Conservation (phyloP, 1,140 invertebrate genomes). For the Ips nitidus region DNA sequence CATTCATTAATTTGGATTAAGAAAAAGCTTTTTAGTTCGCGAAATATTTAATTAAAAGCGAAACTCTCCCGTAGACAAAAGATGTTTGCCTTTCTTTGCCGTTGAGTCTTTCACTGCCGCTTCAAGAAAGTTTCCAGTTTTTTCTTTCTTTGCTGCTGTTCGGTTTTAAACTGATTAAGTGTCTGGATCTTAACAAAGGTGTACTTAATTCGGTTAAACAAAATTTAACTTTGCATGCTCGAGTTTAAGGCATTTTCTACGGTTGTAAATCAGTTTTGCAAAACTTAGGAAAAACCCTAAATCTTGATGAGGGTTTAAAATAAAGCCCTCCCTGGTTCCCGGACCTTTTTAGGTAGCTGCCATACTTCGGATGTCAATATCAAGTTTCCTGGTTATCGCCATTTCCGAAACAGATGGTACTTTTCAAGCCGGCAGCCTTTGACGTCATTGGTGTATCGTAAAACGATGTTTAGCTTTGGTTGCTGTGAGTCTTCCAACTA, state of each 20-base stretch:
- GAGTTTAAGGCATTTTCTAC: no score
- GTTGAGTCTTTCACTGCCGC: not conserved
- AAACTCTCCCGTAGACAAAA: slow-evolving; percentile 13
- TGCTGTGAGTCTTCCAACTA: not conserved
- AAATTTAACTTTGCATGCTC: no score
- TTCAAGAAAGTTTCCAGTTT: slow-evolving; percentile 5
- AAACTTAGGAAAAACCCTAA: no score
- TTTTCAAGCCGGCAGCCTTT: slow-evolving; percentile 8
- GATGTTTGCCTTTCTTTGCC: slow-evolving; percentile 24
- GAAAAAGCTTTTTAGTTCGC: slow-evolving; percentile 20
- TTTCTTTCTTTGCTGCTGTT: not conserved
- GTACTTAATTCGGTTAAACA: no score
- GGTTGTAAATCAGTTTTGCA: no score
- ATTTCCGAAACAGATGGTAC: slow-evolving; percentile 16
- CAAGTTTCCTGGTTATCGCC: not conserved
- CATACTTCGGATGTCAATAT: not conserved
- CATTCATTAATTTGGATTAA: slow-evolving; percentile 27
- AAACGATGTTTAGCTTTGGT: not conserved
- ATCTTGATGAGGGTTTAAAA: no score
- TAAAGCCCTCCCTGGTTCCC: not conserved
- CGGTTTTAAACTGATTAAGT: no score
- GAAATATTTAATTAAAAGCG: slow-evolving; percentile 28
- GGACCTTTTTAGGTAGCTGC: slow-evolving; percentile 2
- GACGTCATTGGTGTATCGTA: slow-evolving; percentile 7
- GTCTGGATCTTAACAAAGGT: no score